Evolutionary conservation across 2,797 vertebrate species (phyloP), one percentile per base, ranked within the genome.

Genomic region (Sebastes diploproa): DNA sequence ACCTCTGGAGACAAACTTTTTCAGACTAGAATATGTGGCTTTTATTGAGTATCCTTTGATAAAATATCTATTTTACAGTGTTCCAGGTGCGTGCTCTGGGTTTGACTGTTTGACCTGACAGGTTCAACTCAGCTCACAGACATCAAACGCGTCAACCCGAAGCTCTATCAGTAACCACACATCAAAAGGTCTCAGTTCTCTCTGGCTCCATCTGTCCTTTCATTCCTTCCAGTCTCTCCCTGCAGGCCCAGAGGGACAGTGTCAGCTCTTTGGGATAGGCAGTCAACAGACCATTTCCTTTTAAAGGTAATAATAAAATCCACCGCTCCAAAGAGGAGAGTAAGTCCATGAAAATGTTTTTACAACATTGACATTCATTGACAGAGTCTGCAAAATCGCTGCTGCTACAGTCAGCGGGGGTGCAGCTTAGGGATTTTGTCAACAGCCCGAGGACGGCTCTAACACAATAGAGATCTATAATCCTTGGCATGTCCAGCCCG

Each of bases 261-360:
- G 78, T 80, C 82, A 79, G 72, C 80, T 72, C 72, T 88, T 78
- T 59, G 4, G 68, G 58, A 84, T n/a, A 62, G 55, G 70, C 78
- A 82, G 80, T 86, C 77, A 90, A 86, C 80, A 81, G 75, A 88
- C 79, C 62, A 75, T 78, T 91, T 88, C 85, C 80, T 86, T 91
- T 84, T 76, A 83, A 81, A 85, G 80, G 78, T 55, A 75, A 84
- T 67, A 70, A 76, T 77, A 79, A 83, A 87, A 83, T 75, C 71
- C 56, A 80, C 56, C 38, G 70, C 69, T 55, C 73, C 54, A 54
- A 71, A 76, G 59, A 77, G 67, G 66, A 75, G 61, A 69, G n/a
- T 1, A 73, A 74, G 77, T 66, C 75, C 56, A 72, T 89, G 72
- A 82, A 88, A 89, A 61, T 18, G 46, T 27, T 14, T 90, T 90